Evolutionary conservation across 2,888 invertebrate species (phyloP).

Genomic region (Nemotelus nigrinus): DNA sequence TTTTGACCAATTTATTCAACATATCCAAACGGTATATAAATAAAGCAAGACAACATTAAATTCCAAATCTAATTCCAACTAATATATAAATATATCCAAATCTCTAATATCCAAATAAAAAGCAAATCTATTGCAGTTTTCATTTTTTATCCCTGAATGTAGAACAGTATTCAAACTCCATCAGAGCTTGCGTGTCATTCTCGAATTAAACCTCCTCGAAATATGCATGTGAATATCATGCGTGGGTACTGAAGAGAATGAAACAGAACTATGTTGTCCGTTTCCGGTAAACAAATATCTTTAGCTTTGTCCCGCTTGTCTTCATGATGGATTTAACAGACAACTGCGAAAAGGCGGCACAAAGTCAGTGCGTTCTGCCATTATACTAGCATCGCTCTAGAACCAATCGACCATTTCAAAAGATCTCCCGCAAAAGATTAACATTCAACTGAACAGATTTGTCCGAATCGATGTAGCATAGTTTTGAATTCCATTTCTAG

Average conservation of each 20-base stretch:
- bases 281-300: conserved; percentile 27
- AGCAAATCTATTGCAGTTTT: no score
- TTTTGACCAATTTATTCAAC: no score
- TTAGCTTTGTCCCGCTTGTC: neutral
- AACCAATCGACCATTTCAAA: conserved; percentile 11
- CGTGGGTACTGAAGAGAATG: neutral
- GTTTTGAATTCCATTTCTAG: no score
- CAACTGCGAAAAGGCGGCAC: neutral
- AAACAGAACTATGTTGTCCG: conserved; percentile 10
- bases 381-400: conserved; percentile 4
- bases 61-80: no score
- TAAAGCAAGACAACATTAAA: no score
- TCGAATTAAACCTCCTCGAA: no score
- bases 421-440: conserved; percentile 20
- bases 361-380: neutral
- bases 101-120: no score
- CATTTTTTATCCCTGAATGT: no score
- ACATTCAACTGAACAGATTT: neutral
- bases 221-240: conserved; percentile 26
- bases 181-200: no score
- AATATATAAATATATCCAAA: no score
- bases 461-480: neutral
- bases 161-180: no score
- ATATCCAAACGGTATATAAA: no score
- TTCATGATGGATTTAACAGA: conserved; percentile 10